These are phyloP conservation scores for Echeneis naucrates DNA, from an alignment of 2,797 vertebrate genomes.

Conservation along the genomic window DNA sequence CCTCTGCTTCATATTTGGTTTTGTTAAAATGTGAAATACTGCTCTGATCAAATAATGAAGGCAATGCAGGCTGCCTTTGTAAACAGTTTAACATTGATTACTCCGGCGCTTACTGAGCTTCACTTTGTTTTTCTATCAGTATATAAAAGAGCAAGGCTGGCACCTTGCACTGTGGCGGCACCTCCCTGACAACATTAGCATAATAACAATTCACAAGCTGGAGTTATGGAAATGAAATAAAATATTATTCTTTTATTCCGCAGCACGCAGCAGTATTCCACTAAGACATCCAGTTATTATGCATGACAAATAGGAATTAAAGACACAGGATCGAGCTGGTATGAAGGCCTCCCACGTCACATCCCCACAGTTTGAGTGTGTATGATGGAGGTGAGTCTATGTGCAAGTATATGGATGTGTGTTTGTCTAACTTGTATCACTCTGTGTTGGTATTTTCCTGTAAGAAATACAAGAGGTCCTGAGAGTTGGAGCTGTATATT, in stretches of 20 bases:
- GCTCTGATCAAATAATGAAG: constrained; percentile 66
- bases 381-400: constrained; percentile 4
- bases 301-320: constrained; percentile 63
- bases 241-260: constrained; percentile 55
- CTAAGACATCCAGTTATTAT: constrained; percentile 50
- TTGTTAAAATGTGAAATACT: constrained; percentile 58
- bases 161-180: constrained; percentile 52
- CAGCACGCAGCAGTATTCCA: constrained; percentile 50
- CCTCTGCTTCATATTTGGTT: constrained; percentile 61
- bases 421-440: constrained; percentile 26
- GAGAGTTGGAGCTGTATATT: constrained; percentile 54
- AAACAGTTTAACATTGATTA: constrained; percentile 75
- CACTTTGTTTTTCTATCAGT: constrained; percentile 58
- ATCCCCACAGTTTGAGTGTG: constrained; percentile 20
- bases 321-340: constrained; percentile 28
- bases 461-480: constrained; percentile 41
- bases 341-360: constrained; percentile 12
- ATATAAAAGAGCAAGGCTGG: constrained; percentile 44
- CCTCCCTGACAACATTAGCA: constrained; percentile 64
- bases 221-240: constrained; percentile 68
- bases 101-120: constrained; percentile 59
- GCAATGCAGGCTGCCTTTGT: constrained; percentile 46
- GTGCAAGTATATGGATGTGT: constrained; percentile 16
- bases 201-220: constrained; percentile 65
- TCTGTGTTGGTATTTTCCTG: constrained; percentile 20